Base-by-base conservation (phyloP, 1,140 invertebrate genomes). In the Battus philenor region DNA sequence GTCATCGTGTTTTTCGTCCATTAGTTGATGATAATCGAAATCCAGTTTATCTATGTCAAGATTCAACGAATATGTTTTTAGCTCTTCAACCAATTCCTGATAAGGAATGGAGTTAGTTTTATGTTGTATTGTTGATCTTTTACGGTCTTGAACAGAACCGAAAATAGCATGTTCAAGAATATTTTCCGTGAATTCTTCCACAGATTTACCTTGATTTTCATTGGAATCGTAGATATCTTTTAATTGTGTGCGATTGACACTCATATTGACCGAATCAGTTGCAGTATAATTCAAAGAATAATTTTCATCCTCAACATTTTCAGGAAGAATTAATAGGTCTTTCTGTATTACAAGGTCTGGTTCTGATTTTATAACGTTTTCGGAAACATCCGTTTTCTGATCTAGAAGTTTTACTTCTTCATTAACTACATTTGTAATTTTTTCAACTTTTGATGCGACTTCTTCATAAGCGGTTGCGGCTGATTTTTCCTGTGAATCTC, bases 81-180 rank as follows among this genome's bases (percentile, higher is more conserved):
- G 30, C 47, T 81, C 79, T 10, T 80, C 61, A 27, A 63, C 32
- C 7, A 82, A 39, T 41, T 66, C 67, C 31, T 65, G 53, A 38
- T 83, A 77, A 12, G 76, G 72, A 54, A 75, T 65, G n/a, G 47
- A 44, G 17, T 51, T 63, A 36, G 41, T 44, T 55, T 63, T 51
- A 56, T 60, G 47, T 48, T 67, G 52, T 31, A 24, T 15, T n/a
- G 31, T 5, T 15, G 18, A 32, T 59, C 55, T 72, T 39, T 68
- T 75, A 36, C 86, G 65, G 49, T 86, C 66, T 72, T 86, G 76
- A 10, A 87, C 77, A 8, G 84, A 87, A 31, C 86, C 86, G 61
- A 86, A 87, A 47, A 87, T 86, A 16, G 59, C 81, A 64, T 77
- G 63, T 58, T 84, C 78, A 12, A 86, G 36, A 41, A 66, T 47